Conservation (phyloP, 2,797 vertebrate genomes). For the Acropternis orthonyx region DNA sequence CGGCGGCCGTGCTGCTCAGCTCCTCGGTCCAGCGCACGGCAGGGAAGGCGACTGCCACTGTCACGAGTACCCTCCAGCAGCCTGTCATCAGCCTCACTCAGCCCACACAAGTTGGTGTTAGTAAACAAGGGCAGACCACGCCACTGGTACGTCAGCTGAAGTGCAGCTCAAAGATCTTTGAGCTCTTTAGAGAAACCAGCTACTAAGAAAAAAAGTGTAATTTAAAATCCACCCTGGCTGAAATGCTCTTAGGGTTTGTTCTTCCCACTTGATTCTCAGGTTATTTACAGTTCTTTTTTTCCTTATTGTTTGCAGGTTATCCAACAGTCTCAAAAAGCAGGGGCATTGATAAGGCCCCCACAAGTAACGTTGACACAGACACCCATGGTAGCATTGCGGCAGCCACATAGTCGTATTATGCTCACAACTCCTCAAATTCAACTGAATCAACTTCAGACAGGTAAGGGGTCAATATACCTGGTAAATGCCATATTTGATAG, state of each 20-base stretch:
- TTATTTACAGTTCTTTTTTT: neutral
- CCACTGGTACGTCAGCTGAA: slow-evolving; percentile 79
- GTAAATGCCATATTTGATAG: neutral
- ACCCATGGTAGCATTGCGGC: slow-evolving; percentile 90
- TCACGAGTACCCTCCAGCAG: slow-evolving; percentile 83
- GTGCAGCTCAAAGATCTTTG: neutral
- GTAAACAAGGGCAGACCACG: slow-evolving; percentile 82
- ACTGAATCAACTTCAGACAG: slow-evolving; percentile 87
- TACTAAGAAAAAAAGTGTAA: neutral
- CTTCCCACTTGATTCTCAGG: neutral
- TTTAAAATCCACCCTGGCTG: neutral
- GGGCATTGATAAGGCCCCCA: slow-evolving; percentile 87
- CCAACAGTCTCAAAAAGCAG: slow-evolving; percentile 87
- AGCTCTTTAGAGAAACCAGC: neutral
- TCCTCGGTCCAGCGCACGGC: slow-evolving; percentile 81
- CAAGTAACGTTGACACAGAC: slow-evolving; percentile 89
- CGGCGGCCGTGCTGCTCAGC: slow-evolving; percentile 82
- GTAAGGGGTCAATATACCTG: slow-evolving; percentile 68
- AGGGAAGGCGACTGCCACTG: slow-evolving; percentile 79
- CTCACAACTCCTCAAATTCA: slow-evolving; percentile 85
- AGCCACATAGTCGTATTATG: slow-evolving; percentile 87
- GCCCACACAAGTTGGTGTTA: slow-evolving; percentile 81
- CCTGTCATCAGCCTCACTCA: slow-evolving; percentile 89
- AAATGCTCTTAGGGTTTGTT: neutral
- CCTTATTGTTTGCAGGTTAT: slow-evolving; percentile 77